phyloP scores from a whole-genome alignment of 1,140 invertebrate species.

The Brevipalpus yothersi region DNA sequence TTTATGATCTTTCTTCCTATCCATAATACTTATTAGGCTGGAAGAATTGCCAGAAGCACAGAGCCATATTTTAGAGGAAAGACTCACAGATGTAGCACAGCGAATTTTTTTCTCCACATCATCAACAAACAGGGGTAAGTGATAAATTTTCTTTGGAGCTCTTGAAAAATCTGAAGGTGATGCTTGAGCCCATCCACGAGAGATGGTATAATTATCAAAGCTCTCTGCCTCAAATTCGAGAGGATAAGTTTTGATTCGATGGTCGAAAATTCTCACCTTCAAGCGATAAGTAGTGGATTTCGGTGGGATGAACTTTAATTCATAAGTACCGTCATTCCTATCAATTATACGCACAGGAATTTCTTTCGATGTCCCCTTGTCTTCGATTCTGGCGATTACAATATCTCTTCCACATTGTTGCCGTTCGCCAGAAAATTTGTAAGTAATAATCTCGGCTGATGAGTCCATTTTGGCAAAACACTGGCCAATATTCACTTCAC shows the following conservation, averaged over 20 bases:
- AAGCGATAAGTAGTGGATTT: slow-evolving; percentile 33
- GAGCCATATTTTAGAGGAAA: slow-evolving; percentile 39
- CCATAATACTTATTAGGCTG: slow-evolving; percentile 72
- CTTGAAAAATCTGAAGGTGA: too few relatives aligned
- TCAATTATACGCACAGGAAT: slow-evolving; percentile 33
- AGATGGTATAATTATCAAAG: too few relatives aligned
- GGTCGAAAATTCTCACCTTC: slow-evolving; percentile 51
- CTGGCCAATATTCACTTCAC: slow-evolving; percentile 18
- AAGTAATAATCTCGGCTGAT: slow-evolving; percentile 36
- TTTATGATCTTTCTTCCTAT: slow-evolving; percentile 90
- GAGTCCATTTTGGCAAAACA: slow-evolving; percentile 36
- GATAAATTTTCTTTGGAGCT: too few relatives aligned
- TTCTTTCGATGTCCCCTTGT: too few relatives aligned
- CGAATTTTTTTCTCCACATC: too few relatives aligned
- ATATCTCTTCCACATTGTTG: slow-evolving; percentile 60
- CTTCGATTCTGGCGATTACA: slow-evolving; percentile 35
- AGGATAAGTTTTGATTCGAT: slow-evolving; percentile 58
- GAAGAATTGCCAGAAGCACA: slow-evolving; percentile 64
- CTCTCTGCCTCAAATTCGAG: slow-evolving; percentile 34
- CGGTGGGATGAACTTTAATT: slow-evolving; percentile 29
- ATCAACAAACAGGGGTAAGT: too few relatives aligned
- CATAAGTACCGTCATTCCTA: slow-evolving; percentile 52
- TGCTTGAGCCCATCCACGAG: too few relatives aligned
- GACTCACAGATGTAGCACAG: too few relatives aligned
- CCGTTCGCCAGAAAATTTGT: slow-evolving; percentile 59